Conservation (phyloP, 2,113 vertebrate genomes). For the Brachypteracias leptosomus region DNA sequence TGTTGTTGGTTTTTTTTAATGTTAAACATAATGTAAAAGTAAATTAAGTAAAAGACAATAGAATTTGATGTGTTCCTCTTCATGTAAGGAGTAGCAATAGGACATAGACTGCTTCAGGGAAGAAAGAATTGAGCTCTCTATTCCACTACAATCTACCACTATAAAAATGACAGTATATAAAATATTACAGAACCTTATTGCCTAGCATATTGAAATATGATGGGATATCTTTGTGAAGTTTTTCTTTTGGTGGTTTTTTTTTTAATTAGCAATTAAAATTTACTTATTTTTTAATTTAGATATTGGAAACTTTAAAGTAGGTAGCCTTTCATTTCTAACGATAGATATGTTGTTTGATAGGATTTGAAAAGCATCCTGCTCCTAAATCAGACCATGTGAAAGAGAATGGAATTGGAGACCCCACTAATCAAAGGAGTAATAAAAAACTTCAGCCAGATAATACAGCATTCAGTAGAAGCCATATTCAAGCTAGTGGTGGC, state of each 20-base stretch:
- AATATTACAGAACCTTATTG: background rate
- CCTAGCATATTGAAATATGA: background rate
- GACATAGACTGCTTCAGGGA: background rate
- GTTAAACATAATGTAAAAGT: background rate
- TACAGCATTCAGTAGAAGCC: slow-evolving; percentile 75
- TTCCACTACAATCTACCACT: background rate
- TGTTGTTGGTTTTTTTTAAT: background rate
- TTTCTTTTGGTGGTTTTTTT: background rate
- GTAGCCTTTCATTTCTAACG: background rate
- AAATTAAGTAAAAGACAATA: background rate
- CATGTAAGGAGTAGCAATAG: background rate
- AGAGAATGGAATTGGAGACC: slow-evolving; percentile 81
- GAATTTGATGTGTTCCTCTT: background rate
- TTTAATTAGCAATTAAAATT: background rate
- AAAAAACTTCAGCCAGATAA: slow-evolving; percentile 76
- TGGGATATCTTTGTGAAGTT: background rate
- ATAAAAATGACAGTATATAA: background rate
- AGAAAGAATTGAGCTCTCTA: background rate
- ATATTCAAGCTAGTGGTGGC: slow-evolving; percentile 78
- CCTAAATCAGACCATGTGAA: slow-evolving; percentile 77
- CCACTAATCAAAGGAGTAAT: slow-evolving; percentile 67
- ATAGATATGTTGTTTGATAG: slow-evolving; percentile 38
- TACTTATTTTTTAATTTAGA: background rate
- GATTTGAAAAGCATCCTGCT: slow-evolving; percentile 60
- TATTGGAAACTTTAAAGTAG: background rate